Evolutionary conservation across 2,797 vertebrate species (phyloP), one percentile per base, ranked within the genome.

Genomic region (Poecilia gillii): DNA sequence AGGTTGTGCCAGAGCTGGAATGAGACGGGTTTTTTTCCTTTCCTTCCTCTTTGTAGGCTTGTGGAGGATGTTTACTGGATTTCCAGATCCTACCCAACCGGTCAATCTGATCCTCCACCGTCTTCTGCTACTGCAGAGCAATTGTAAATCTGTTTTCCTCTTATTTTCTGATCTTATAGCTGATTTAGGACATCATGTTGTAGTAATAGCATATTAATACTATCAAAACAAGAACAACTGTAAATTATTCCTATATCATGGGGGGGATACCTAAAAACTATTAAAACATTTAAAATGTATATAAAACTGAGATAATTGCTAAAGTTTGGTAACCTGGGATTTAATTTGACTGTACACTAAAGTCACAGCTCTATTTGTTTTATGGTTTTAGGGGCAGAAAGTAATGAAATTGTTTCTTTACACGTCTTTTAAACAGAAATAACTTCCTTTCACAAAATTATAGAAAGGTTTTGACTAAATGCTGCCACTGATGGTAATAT

Each of bases 1-100:
- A 92, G 92, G 92, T 77, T 92, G 81, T 73, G 81, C 75, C 76
- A 75, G 80, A 85, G 77, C 72, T 89, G 88, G 88, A 93, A 93
- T 92, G 90, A 78, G 78, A 74, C 18, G 39, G 49, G 43, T 84
- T 70, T 84, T 88, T 25, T 76, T 81, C 36, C 13, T 12, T 31
- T 70, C 14, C 36, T 66, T 36, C 41, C 13, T 71, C 14, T 71
- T 46, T 28, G 41, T 45, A 1, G 25, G 83, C 77, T 76, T 78
- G 83, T 47, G 82, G 59, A 84, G 62, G 73, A 82, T 86, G 74
- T 90, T 91, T 81, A 88, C 78, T 79, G 73, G 76, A 72, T 70
- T 85, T 1, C 45, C 71, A 82, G 33, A 75, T 78, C 36, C 75
- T 66, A 28, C 80, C 74, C 77, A 86, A 76, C 68, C 73, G 64